Evolutionary conservation across 2,113 vertebrate genomes (phyloP), one percentile per base, ranked within the genome.

Genomic region (Psettodes erumei): DNA sequence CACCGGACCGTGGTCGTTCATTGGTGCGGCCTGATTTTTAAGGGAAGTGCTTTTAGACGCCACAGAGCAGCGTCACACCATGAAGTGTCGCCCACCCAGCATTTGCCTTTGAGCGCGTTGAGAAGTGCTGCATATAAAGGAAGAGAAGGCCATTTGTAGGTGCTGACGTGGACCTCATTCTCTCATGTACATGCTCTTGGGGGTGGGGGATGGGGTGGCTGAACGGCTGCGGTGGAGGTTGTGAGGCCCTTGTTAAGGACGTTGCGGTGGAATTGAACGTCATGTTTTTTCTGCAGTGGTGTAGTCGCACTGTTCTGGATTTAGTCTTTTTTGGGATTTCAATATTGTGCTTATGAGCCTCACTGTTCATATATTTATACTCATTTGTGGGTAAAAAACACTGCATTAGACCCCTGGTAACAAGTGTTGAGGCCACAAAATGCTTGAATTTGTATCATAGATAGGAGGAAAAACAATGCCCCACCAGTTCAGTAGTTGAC

Each of bases 1-100:
- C 84, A 74, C 65, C 64, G 78, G 83, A 78, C 82, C 64, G 35
- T 84, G 71, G 74, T 50, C 19, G 71, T 64, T 72, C 56, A 54
- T 72, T 25, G 32, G 70, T 68, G n/a, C 48, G 55, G 56, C 54
- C 72, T 61, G 37, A 67, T 77, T 72, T 79, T 59, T 12, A 48
- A 68, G 64, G 3, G 61, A 71, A 64, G 68, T 40, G 75, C 68
- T 54, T 77, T 66, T 61, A 58, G 78, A 75, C 66, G 82, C 67
- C 64, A 55, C 25, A 42, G 33, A 75, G 72, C 10, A 58, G 70
- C 40, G 75, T 38, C 12, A 13, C 35, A n/a, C 42, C 35, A 68
- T 75, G 70, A 78, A 75, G 25, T 35, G 51, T 43, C 6, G 3
- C 67, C 71, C 58, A 28, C 55, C 63, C 12, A 0, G 21, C 55